Conservation (phyloP, 1,140 invertebrate species). For the Heliconius melpomene region DNA sequence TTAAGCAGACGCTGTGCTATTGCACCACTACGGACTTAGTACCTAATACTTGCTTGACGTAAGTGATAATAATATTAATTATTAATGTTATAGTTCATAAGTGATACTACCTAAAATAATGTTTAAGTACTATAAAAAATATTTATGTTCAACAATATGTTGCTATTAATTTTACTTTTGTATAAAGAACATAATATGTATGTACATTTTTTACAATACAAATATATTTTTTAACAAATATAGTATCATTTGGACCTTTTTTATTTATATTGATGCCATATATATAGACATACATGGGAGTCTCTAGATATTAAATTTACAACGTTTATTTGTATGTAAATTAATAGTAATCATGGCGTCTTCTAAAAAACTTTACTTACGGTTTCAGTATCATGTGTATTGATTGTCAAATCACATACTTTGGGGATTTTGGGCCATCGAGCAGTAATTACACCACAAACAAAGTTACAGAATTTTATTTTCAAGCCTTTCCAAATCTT, state of each 20-base stretch:
- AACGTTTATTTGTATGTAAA: background rate
- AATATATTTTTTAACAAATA: background rate
- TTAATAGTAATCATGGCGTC: too few species aligned
- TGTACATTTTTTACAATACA: background rate
- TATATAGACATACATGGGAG: too few species aligned
- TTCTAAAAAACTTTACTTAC: too few species aligned
- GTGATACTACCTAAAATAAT: background rate
- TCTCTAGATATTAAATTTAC: too few species aligned
- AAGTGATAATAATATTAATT: background rate
- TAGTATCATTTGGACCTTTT: background rate
- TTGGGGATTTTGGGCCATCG: too few species aligned
- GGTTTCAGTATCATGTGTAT: too few species aligned
- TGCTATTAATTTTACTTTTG: conserved; percentile 9
- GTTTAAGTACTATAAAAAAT: background rate
- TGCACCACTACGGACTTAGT: too few species aligned
- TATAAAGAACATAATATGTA: background rate
- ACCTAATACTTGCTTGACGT: background rate
- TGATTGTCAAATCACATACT: too few species aligned
- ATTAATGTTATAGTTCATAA: background rate
- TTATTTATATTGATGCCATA: background rate
- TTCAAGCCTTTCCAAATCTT: too few species aligned
- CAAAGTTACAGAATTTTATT: too few species aligned
- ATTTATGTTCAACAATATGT: background rate
- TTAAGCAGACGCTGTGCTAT: too few species aligned
- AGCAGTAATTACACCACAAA: too few species aligned